Base-by-base conservation (phyloP, 2,113 vertebrate genomes). In the Galemys pyrenaicus region DNA sequence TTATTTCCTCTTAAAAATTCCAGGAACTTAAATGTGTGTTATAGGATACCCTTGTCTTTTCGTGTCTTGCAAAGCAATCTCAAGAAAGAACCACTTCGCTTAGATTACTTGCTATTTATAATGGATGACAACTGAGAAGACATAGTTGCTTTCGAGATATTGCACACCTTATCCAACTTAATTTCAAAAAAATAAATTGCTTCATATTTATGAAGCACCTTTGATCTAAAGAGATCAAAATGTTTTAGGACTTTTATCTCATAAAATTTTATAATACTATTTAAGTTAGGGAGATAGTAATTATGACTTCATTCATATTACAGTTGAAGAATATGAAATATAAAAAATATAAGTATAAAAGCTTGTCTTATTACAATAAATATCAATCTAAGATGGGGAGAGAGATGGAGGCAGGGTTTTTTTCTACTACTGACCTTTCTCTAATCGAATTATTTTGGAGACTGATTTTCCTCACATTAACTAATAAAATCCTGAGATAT, bases 241-340 rank as follows among this genome's bases (percentile, higher is more conserved):
- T 67, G 30, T 54, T 67, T 71, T 46, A 87, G 82, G 37, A 3
- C 32, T 91, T 74, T 67, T 62, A 88, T 85, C 65, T 67, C 73
- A 54, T 62, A 49, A 70, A 85, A 10, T 91, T 91, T 64, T 75
- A 79, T 68, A 91, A 68, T 6, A 39, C 16, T 49, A 19, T 73
- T 88, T 75, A 85, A 41, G 39, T 78, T 75, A 85, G 9, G 15
- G 3, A 56, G 35, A 12, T 20, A 56, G 46, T 41, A 89, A 94
- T 92, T 64, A 82, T 30, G 62, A 86, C 37, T 67, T 73, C 62
- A 60, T 70, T 91, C 37, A 92, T 85, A 75, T 95, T 73, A 95
- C 7, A 80, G 39, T 67, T 74, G 39, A 71, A 77, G 46, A 94
- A 78, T 84, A n/a, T 78, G 26, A 82, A 93, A 78, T 41, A 78